Percentiles rank a stretch among this genome's conserved stretches.
These are phyloP conservation scores for Ailuropoda melanoleuca DNA, from an alignment of 2,113 vertebrate species.

Conservation along the genomic window DNA sequence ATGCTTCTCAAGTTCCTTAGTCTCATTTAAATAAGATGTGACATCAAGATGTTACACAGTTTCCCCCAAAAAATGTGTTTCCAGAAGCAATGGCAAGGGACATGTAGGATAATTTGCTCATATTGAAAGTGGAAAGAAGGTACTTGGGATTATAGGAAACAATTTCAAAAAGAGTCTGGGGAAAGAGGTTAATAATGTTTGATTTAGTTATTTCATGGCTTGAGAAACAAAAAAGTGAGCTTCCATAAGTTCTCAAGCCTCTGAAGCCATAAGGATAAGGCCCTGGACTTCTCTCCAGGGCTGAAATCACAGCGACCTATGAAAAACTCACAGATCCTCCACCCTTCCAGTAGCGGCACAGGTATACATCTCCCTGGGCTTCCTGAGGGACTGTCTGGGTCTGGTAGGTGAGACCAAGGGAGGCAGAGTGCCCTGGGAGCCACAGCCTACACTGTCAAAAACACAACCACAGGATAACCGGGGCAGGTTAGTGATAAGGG, in stretches of 20 bases:
- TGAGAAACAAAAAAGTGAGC: conserved; percentile 59
- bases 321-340: neutral
- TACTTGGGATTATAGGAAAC: conserved; percentile 58
- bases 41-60: conserved; percentile 78
- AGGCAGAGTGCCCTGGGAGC: neutral
- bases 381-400: neutral
- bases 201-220: conserved; percentile 62
- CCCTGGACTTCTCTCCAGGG: neutral
- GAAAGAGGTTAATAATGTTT: conserved; percentile 71
- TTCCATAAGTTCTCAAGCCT: conserved; percentile 26
- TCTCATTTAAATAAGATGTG: conserved; percentile 78
- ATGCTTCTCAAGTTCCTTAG: conserved; percentile 76
- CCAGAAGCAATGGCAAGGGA: conserved; percentile 73
- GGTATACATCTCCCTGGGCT: neutral
- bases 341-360: neutral
- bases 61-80: conserved; percentile 77
- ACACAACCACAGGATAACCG: neutral
- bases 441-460: neutral
- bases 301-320: neutral
- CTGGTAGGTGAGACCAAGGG: neutral
- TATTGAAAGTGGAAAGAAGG: conserved; percentile 62
- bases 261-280: conserved; percentile 26
- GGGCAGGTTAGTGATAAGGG: neutral
- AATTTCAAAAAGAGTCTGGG: conserved; percentile 50
- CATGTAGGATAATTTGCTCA: conserved; percentile 67